Evolutionary conservation across 2,113 vertebrate genomes (phyloP).

Genomic region (Tupaia tana): DNA sequence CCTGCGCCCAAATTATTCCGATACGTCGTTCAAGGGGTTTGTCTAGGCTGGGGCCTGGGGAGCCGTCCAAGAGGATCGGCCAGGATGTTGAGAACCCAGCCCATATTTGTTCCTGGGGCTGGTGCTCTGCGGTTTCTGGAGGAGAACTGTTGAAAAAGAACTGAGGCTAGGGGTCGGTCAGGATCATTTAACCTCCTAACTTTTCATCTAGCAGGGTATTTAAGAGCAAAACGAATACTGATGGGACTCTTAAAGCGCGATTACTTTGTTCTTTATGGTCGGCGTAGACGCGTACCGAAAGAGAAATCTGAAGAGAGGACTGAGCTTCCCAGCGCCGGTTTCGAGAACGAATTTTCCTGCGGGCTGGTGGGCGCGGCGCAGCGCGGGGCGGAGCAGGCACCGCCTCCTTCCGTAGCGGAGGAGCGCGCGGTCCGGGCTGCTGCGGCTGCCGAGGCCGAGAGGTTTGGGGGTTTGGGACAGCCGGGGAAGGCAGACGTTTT

Average conservation of each 20-base stretch:
- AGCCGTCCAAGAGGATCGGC: not conserved
- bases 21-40: not conserved
- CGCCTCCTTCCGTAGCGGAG: constrained; percentile 43
- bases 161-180: not conserved
- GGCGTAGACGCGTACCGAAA: not conserved
- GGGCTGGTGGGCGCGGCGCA: constrained; percentile 44
- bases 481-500: not conserved
- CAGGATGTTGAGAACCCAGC: not conserved
- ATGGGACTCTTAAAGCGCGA: not conserved
- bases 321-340: not conserved
- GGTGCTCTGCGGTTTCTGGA: constrained; percentile 28
- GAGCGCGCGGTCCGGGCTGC: rapidly evolving
- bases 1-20: not conserved
- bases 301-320: not conserved
- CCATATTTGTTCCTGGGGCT: not conserved
- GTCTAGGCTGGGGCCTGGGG: not conserved
- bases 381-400: constrained; percentile 67
- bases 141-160: constrained; percentile 1
- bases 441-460: not conserved
- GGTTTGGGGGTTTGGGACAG: not conserved
- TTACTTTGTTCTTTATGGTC: not conserved
- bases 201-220: not conserved
- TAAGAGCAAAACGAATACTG: not conserved
- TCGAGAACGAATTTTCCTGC: constrained; percentile 4
- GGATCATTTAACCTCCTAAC: not conserved